Percentiles rank a stretch among this genome's conserved stretches.
Conservation (phyloP, 2,888 invertebrate genomes). For the Strigamia maritima region DNA sequence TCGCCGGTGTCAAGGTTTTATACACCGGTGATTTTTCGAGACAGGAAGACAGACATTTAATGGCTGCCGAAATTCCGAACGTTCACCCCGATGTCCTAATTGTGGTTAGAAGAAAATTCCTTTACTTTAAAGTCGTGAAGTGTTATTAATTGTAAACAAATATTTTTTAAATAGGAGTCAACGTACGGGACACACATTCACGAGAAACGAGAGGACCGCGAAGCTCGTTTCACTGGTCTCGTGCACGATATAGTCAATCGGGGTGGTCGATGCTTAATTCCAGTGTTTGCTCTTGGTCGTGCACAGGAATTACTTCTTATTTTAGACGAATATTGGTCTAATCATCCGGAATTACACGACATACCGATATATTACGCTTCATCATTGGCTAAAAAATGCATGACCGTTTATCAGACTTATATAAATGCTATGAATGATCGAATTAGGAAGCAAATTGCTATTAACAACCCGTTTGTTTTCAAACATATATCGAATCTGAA, state of each 20-base stretch:
- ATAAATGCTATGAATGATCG: conserved; percentile 99
- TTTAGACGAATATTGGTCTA: conserved; percentile 95
- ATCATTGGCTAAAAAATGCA: conserved; percentile 97
- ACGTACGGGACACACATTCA: conserved; percentile 99
- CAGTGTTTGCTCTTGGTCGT: conserved; percentile 95
- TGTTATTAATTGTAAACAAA: too few species aligned
- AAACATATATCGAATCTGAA: conserved; percentile 93
- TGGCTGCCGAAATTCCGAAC: conserved; percentile 98
- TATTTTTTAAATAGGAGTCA: too few species aligned
- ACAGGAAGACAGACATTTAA: conserved; percentile 97
- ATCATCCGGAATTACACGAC: conserved; percentile 94
- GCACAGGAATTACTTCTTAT: conserved; percentile 94
- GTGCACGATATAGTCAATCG: conserved; percentile 94
- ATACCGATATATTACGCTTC: conserved; percentile 99
- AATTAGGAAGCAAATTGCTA: conserved; percentile 91
- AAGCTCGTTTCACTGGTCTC: conserved; percentile 84
- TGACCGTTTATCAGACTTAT: conserved; percentile 99
- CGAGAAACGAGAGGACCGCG: conserved; percentile 95
- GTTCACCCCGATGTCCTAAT: conserved; percentile 95
- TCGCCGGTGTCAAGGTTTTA: conserved; percentile 84
- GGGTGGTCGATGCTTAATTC: conserved; percentile 97
- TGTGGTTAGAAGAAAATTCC: too few species aligned
- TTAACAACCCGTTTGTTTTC: conserved; percentile 98
- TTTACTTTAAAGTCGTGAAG: too few species aligned
- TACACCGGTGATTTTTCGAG: conserved; percentile 99